These are phyloP conservation scores for Morbakka virulenta DNA, from an alignment of 30 jellyfish, hydroid and myxozoan species.

Conservation along the genomic window DNA sequence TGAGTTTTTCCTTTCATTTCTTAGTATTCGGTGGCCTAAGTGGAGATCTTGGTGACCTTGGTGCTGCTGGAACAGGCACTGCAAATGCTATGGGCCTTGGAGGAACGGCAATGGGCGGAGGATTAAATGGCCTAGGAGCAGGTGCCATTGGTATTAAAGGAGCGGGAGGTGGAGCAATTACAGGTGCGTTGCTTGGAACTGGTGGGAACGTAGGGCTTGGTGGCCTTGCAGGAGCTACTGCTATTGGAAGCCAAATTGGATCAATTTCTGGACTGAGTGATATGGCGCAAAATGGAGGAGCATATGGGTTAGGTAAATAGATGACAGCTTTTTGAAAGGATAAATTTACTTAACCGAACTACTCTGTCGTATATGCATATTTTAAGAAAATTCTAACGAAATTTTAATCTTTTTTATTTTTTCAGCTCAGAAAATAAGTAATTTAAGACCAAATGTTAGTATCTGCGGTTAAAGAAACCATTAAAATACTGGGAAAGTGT, in stretches of 20 bases:
- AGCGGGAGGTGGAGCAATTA: constrained; percentile 94
- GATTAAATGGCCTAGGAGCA: constrained; percentile 90
- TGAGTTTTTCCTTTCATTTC: background rate
- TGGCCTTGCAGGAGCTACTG: constrained; percentile 91
- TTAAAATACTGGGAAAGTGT: no score
- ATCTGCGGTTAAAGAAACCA: no score
- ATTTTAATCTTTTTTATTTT: no score
- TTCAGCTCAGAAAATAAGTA: no score
- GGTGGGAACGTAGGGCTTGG: constrained; percentile 88
- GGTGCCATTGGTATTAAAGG: constrained; percentile 88
- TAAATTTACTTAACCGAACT: no score
- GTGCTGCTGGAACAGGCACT: constrained; percentile 93
- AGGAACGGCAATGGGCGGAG: constrained; percentile 93
- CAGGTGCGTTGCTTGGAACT: constrained; percentile 85
- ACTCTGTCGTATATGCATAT: no score
- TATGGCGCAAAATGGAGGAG: constrained; percentile 59
- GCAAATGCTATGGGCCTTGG: constrained; percentile 96
- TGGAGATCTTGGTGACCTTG: constrained; percentile 94
- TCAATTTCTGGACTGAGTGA: constrained; percentile 76
- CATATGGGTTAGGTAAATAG: constrained; percentile 85
- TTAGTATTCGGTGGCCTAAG: constrained; percentile 76
- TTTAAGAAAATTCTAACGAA: no score
- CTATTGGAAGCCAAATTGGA: constrained; percentile 91
- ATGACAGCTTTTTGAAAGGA: no score
- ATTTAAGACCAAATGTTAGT: no score